Evolutionary conservation across 1,140 invertebrate genomes (phyloP), one percentile per base, ranked within the genome.

Genomic region (Coenobita brevimanus): DNA sequence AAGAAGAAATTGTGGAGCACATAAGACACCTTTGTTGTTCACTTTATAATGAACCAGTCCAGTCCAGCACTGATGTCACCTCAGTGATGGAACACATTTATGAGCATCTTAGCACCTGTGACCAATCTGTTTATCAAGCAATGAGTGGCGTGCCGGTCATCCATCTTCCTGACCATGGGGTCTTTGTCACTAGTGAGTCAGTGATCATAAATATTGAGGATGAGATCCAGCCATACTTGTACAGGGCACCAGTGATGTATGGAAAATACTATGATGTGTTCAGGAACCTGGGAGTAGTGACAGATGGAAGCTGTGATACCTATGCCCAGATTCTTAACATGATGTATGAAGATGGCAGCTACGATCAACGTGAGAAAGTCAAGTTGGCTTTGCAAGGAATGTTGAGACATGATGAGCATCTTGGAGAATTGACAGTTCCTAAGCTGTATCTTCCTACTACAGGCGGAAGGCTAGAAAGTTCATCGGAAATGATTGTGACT

Each of bases 61-160:
- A 71, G 3, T 30, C 27, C 50, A 36, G 43, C 46, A 10, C 17
- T 24, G 43, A 27, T 36, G n/a, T 83, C 6, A n/a, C 2, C 3
- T 1, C 15, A 13, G 67, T 83, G 46, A 83, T 83, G 82, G 82
- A 83, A 54, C 69, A 36, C 17, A 83, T 83, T 54, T 83, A 83
- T 57, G 41, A 75, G 15, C 33, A 83, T n/a, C 60, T 83, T 27
- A 38, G 46, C 3, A 24, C 69, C 1, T 54, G 27, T 30, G 21
- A 33, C 10, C 6, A 50, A 50, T n/a, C 4, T 73, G 82, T 30
- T 33, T 1, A 27, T 27, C 2, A 57, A 27, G 27, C 24, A n/a
- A n/a, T 83, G 27, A 50, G 46, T 50, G 46, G 46, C 17, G 46
- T 50, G 17, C 46, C 46, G 17, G 17, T 50, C 21, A 46, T 83